Conservation (phyloP, 2,113 vertebrate species). For the Octodon degus region DNA sequence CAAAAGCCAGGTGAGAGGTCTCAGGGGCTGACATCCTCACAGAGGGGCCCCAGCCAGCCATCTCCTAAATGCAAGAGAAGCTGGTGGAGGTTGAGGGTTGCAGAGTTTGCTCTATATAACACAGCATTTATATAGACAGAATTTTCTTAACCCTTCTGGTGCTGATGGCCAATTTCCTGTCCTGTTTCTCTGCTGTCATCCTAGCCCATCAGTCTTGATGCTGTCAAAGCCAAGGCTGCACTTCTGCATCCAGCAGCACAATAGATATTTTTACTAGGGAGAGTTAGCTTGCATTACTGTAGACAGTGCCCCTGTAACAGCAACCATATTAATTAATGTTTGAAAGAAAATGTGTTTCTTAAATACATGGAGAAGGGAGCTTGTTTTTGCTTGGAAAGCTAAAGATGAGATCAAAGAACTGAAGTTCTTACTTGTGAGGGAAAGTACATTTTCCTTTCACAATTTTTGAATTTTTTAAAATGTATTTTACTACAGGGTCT, state of each 20-base stretch:
- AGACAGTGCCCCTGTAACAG: background rate
- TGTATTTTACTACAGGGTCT: too few relatives aligned
- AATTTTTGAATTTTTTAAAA: background rate
- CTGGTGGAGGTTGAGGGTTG: background rate
- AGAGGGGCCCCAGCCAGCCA: background rate
- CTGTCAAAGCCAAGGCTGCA: background rate
- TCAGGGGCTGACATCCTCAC: constrained; percentile 40
- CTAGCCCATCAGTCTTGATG: background rate
- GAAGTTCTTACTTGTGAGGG: background rate
- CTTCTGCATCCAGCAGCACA: background rate
- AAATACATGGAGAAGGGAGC: background rate
- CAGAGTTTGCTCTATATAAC: background rate
- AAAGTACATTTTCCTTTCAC: background rate
- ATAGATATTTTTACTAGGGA: background rate
- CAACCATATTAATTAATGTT: background rate
- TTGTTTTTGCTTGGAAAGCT: background rate
- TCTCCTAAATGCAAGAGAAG: constrained; percentile 59
- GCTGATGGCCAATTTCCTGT: background rate
- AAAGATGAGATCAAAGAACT: background rate
- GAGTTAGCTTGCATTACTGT: background rate
- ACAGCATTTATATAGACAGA: background rate
- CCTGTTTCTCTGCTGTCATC: background rate
- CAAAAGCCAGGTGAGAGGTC: constrained; percentile 63
- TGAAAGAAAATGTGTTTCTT: background rate
- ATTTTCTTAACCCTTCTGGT: constrained; percentile 30